Percentiles rank a stretch among this genome's conserved stretches.
Evolutionary conservation across 2,113 vertebrate species (phyloP).

Genomic region (Nyctibius bracteatus): DNA sequence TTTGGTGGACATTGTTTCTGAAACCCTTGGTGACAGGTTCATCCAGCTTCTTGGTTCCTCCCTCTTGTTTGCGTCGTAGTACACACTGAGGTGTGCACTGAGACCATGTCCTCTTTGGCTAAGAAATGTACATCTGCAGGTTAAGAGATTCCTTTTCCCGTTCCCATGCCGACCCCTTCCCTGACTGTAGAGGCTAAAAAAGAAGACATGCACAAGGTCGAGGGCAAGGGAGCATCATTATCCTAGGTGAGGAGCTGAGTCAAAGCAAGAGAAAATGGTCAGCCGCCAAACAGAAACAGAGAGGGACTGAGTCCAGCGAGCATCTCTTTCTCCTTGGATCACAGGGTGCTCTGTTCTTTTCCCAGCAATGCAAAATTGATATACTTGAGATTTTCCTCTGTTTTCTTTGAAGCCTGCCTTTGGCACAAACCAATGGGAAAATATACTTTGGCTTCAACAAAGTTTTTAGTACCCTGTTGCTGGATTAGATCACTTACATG

Average conservation of each 20-base stretch:
- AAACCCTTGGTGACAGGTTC: neutral
- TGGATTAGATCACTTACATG: neutral
- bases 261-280: neutral
- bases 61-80: neutral
- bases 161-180: neutral
- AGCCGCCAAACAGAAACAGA: neutral
- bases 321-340: neutral
- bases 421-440: neutral
- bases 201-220: neutral
- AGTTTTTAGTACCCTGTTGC: neutral
- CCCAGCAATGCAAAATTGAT: neutral
- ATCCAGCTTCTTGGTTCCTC: neutral
- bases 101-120: neutral
- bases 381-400: neutral
- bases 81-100: neutral
- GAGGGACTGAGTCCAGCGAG: neutral
- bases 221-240: neutral
- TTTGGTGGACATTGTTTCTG: neutral
- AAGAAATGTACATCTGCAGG: neutral
- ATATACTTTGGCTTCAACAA: neutral
- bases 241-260: neutral
- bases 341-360: neutral
- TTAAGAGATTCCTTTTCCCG: neutral
- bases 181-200: neutral
- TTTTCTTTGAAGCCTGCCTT: neutral